phyloP scores from a whole-genome alignment of 37 sponge, comb jelly and placozoan species.

The Beroe ovata region DNA sequence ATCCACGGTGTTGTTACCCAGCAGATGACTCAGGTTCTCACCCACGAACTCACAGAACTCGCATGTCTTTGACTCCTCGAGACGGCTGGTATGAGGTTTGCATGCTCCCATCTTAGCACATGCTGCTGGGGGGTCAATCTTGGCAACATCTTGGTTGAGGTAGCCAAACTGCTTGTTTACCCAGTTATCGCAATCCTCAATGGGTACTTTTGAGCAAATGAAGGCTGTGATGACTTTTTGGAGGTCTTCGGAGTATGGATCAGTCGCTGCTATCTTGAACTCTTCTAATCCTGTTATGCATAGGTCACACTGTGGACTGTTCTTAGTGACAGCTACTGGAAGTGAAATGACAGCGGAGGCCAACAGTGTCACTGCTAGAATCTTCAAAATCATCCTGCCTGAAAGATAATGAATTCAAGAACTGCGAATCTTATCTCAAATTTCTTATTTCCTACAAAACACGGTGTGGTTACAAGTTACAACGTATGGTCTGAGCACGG shows the following conservation, averaged over 20 bases:
- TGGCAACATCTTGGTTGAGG: background rate
- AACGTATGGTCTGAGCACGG: no score
- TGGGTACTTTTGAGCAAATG: conserved; percentile 15
- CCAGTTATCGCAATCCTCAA: conserved; percentile 42
- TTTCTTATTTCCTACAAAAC: no score
- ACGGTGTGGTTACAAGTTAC: no score
- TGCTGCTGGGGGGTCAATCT: background rate
- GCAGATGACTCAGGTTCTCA: background rate
- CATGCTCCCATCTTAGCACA: background rate
- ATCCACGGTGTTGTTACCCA: conserved; percentile 13
- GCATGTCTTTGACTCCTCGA: background rate
- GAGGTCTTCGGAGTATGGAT: conserved; percentile 15
- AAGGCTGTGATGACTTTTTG: background rate
- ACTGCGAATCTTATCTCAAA: no score
- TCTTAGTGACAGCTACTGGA: background rate
- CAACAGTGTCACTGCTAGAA: conserved; percentile 17
- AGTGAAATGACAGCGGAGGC: background rate
- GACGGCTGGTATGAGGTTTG: background rate
- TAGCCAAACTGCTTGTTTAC: background rate
- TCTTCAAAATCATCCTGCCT: background rate
- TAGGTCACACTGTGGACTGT: background rate
- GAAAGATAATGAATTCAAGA: no score
- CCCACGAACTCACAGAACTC: conserved; percentile 63
- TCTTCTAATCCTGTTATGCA: background rate
- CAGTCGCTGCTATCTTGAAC: conserved; percentile 6